A percentile compares a stretch with the other conserved stretches of the same genome.
These are phyloP conservation scores for Catagonus wagneri DNA, from an alignment of 2,113 vertebrate genomes.

Conservation along the genomic window DNA sequence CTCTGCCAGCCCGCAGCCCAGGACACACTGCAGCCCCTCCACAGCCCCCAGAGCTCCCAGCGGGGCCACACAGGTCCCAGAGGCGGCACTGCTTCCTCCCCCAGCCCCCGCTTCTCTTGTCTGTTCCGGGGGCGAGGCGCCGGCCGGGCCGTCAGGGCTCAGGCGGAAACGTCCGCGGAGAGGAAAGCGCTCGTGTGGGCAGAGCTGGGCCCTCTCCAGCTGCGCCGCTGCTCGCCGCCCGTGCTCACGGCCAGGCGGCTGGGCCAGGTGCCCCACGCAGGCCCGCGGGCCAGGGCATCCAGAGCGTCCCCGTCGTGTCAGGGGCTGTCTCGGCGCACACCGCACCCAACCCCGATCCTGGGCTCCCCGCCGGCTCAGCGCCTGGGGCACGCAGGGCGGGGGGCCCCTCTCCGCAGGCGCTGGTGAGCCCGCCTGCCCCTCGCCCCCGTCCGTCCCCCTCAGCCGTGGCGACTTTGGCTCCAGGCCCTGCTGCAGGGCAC, in stretches of 20 bases:
- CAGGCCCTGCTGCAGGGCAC: too few relatives aligned
- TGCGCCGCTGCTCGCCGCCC: background rate
- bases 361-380: accelerated
- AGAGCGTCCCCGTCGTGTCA: too few relatives aligned
- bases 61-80: too few relatives aligned
- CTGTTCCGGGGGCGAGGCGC: too few relatives aligned
- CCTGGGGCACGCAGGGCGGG: accelerated
- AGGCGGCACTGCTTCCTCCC: too few relatives aligned
- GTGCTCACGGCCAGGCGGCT: background rate
- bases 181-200: background rate
- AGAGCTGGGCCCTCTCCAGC: background rate
- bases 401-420: background rate
- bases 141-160: background rate
- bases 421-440: background rate
- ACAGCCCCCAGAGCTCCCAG: background rate
- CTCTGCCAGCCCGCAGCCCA: too few relatives aligned
- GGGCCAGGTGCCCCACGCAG: background rate
- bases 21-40: background rate
- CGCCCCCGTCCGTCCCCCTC: background rate
- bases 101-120: too few relatives aligned
- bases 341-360: accelerated
- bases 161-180: accelerated
- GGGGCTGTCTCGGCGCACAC: accelerated
- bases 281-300: accelerated
- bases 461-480: background rate